Conservation (phyloP, 2,797 vertebrate genomes). For the Sandelia bainsii region DNA sequence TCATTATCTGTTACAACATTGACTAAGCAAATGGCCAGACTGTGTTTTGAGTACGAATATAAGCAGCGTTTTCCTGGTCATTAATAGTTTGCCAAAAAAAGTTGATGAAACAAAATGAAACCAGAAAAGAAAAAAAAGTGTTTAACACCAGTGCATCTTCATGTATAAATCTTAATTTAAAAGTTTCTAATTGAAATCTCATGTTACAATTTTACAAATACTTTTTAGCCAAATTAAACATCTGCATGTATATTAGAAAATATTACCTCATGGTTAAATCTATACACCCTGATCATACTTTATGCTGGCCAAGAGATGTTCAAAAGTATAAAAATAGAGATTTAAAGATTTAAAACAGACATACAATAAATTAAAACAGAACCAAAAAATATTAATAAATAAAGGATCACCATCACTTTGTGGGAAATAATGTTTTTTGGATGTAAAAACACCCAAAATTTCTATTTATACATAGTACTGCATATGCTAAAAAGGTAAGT, state of each 20-base stretch:
- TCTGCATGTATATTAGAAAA: background rate
- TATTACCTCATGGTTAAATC: background rate
- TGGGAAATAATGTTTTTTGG: too few species aligned
- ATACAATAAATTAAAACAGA: background rate
- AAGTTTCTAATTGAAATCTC: too few species aligned
- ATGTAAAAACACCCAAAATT: background rate
- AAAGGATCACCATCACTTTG: background rate
- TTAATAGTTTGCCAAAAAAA: constrained; percentile 49
- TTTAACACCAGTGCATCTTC: too few species aligned
- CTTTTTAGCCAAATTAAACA: constrained; percentile 1
- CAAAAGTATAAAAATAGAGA: background rate
- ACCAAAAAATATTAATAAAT: background rate
- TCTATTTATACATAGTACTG: background rate
- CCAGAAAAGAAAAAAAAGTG: background rate
- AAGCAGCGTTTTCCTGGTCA: constrained; percentile 51
- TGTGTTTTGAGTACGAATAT: constrained; percentile 55
- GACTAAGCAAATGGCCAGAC: constrained; percentile 75
- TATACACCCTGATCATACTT: too few species aligned
- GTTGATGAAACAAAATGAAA: constrained; percentile 24
- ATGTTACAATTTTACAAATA: too few species aligned
- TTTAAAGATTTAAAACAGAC: background rate
- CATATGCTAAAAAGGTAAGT: background rate
- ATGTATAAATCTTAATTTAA: too few species aligned
- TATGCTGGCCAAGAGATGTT: too few species aligned
- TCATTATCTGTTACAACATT: constrained; percentile 83